Percentiles rank a stretch among this genome's conserved stretches.
phyloP scores from a whole-genome alignment of 35 echinoderm and acorn worm genomes.

The Nesometra sesokonis region DNA sequence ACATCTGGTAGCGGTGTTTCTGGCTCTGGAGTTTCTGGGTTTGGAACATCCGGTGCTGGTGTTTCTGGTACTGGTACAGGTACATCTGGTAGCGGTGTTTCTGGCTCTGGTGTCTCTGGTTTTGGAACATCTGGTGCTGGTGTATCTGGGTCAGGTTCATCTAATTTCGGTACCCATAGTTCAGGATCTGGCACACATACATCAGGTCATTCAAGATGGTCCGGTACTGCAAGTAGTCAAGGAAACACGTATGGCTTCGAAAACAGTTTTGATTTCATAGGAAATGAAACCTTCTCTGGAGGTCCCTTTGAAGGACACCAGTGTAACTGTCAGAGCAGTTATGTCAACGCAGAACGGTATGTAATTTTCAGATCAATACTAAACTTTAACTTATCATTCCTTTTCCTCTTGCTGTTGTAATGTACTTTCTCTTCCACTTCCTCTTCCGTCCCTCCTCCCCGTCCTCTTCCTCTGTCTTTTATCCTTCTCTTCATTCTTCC shows the following conservation, averaged over 20 bases:
- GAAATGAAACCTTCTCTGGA: background rate
- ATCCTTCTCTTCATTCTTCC: no score
- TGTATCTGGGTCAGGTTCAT: background rate
- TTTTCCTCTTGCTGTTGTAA: no score
- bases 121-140: background rate
- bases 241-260: background rate
- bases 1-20: background rate
- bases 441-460: no score
- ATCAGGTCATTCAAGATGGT: no score
- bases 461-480: no score
- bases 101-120: background rate
- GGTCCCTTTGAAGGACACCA: background rate
- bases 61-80: background rate
- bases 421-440: no score
- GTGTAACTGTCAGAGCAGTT: background rate
- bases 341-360: background rate
- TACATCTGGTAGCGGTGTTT: background rate
- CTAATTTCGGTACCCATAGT: no score
- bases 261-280: background rate
- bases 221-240: no score
- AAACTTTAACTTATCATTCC: no score
- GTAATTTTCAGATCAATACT: background rate
- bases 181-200: no score
- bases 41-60: background rate
- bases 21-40: background rate